Percentiles rank a stretch among this genome's conserved stretches.
phyloP scores from a whole-genome alignment of 2,113 vertebrate species.

The Apteryx owenii region DNA sequence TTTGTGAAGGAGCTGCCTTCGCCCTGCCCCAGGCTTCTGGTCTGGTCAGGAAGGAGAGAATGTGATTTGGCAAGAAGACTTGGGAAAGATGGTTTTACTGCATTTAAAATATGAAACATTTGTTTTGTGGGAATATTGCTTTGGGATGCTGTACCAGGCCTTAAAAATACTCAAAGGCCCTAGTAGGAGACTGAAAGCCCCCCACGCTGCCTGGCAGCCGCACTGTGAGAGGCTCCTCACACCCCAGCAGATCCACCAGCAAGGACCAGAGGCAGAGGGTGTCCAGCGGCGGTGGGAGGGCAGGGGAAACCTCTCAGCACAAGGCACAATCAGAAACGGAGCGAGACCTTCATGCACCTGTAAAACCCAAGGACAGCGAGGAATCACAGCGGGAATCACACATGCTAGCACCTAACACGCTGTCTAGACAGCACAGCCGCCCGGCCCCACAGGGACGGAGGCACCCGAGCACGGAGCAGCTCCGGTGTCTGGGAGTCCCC shows the following conservation, averaged over 20 bases:
- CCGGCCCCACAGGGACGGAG: accelerated
- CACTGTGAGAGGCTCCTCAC: neutral
- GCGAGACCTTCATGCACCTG: accelerated
- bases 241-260: neutral
- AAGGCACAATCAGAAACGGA: neutral
- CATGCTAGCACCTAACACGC: accelerated
- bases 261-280: neutral
- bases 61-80: neutral
- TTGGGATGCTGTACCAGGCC: neutral
- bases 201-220: too few species aligned
- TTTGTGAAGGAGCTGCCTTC: neutral
- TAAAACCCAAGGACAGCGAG: accelerated
- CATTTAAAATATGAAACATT: neutral
- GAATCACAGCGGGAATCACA: accelerated
- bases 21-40: accelerated
- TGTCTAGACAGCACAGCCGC: neutral
- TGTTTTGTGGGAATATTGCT: neutral
- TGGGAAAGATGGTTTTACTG: neutral
- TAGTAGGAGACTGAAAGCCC: neutral
- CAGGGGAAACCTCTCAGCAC: neutral
- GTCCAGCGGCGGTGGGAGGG: accelerated
- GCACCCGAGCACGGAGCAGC: neutral
- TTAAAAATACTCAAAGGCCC: neutral
- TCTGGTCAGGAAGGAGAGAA: neutral
- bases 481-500: accelerated